Evolutionary conservation across 2,797 vertebrate genomes (phyloP).

Genomic region (Coranthus polyacanthus): DNA sequence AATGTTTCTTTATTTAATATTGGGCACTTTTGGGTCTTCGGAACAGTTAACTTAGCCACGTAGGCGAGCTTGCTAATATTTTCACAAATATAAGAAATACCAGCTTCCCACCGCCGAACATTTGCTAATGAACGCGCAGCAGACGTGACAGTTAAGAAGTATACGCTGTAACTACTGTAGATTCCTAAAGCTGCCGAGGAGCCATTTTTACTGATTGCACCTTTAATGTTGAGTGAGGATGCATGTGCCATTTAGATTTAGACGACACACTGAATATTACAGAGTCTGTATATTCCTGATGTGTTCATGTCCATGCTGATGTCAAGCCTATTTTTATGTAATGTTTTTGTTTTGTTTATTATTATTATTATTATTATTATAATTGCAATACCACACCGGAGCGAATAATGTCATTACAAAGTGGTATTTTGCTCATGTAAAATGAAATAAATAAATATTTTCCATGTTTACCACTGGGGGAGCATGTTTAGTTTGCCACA

Average conservation of each 20-base stretch:
- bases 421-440: conserved; percentile 75
- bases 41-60: neutral
- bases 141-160: neutral
- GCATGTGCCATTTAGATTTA: conserved; percentile 26
- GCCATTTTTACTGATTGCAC: conserved; percentile 36
- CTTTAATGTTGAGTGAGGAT: conserved; percentile 43
- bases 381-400: conserved; percentile 71
- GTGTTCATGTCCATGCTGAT: conserved; percentile 34
- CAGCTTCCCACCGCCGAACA: neutral
- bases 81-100: neutral
- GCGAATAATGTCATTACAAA: conserved; percentile 50
- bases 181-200: conserved; percentile 16
- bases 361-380: conserved; percentile 1
- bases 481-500: conserved; percentile 66
- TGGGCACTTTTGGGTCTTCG: neutral
- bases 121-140: neutral
- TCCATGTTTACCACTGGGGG: conserved; percentile 59
- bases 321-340: conserved; percentile 34
- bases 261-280: conserved; percentile 29
- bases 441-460: conserved; percentile 63
- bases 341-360: conserved; percentile 17
- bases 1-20: neutral
- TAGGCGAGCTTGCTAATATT: neutral
- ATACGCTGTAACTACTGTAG: neutral
- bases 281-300: conserved; percentile 20